Conservation (phyloP, 2,888 invertebrate genomes). For the Plagodis pulveraria region DNA sequence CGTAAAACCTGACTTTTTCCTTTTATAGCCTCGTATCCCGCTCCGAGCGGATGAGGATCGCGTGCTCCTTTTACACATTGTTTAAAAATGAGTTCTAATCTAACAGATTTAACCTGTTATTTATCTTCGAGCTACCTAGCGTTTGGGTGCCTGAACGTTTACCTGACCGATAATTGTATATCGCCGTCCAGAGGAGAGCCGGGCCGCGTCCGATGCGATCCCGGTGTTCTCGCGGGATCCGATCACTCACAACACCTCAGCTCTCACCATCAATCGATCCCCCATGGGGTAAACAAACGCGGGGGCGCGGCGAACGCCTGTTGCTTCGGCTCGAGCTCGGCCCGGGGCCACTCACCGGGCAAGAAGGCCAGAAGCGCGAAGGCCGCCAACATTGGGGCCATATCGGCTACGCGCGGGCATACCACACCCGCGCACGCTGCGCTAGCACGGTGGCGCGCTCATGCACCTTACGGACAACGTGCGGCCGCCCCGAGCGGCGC, state of each 20-base stretch:
- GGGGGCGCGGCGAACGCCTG: conserved; percentile 73
- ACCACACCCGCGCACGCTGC: conserved; percentile 83
- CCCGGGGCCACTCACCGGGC: conserved; percentile 74
- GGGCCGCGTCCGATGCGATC: conserved; percentile 12
- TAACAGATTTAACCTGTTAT: conserved; percentile 11
- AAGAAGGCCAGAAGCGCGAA: conserved; percentile 78
- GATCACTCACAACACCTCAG: conserved; percentile 77
- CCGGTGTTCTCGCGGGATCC: conserved; percentile 29
- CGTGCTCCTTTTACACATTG: conserved; percentile 33
- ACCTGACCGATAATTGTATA: conserved; percentile 48
- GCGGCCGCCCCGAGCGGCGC: conserved; percentile 77
- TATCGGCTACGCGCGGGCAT: conserved; percentile 82
- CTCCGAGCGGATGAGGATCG: conserved; percentile 42
- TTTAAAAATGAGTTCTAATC: conserved; percentile 23
- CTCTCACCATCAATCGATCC: conserved; percentile 63
- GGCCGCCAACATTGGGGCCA: conserved; percentile 78
- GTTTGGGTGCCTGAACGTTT: conserved; percentile 39
- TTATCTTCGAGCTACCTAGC: conserved; percentile 1
- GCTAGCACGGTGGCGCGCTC: conserved; percentile 81
- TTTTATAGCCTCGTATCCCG: conserved; percentile 59
- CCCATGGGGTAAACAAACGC: conserved; percentile 65
- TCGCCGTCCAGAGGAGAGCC: conserved; percentile 10
- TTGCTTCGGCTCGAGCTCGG: conserved; percentile 55
- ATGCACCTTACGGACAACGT: conserved; percentile 67
- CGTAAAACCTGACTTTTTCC: conserved; percentile 61